These are phyloP conservation scores for Corythornis leucogaster DNA, from an alignment of 2,797 vertebrate genomes.

Conservation along the genomic window DNA sequence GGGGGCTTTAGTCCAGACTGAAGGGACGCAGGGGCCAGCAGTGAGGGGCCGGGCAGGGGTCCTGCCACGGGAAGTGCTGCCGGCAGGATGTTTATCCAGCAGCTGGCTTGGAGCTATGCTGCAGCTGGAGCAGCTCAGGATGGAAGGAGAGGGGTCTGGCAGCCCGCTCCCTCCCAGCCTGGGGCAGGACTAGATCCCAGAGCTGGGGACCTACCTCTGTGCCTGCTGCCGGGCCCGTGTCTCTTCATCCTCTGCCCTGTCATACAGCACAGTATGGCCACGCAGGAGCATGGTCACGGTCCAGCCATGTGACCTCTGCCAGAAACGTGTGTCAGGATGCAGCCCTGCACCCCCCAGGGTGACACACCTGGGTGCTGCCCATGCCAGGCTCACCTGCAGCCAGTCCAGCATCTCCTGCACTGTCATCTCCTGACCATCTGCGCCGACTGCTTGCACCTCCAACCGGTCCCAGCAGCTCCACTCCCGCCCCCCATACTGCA, in stretches of 20 bases:
- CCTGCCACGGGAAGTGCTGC: slow-evolving; percentile 29
- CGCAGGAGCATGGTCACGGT: slow-evolving; percentile 53
- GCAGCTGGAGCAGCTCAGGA: slow-evolving; percentile 55
- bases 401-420: slow-evolving; percentile 84
- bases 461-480: slow-evolving; percentile 87
- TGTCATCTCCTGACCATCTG: slow-evolving; percentile 82
- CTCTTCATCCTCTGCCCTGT: background rate
- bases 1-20: background rate
- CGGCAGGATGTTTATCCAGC: slow-evolving; percentile 75
- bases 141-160: background rate
- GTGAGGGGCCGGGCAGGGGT: slow-evolving; percentile 36
- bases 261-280: slow-evolving; percentile 11
- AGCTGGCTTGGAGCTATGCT: slow-evolving; percentile 14
- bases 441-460: slow-evolving; percentile 75
- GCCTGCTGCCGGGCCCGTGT: background rate
- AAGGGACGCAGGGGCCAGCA: background rate
- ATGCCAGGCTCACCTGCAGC: slow-evolving; percentile 80
- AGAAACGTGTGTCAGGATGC: background rate
- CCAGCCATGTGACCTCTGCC: slow-evolving; percentile 54
- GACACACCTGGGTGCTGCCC: background rate
- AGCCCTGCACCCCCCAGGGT: background rate
- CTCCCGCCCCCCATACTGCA: slow-evolving; percentile 66
- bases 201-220: background rate
- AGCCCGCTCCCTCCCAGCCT: background rate
- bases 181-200: background rate